These are phyloP conservation scores for Palloptera scutellata DNA, from an alignment of 2,888 invertebrate species.

Conservation along the genomic window DNA sequence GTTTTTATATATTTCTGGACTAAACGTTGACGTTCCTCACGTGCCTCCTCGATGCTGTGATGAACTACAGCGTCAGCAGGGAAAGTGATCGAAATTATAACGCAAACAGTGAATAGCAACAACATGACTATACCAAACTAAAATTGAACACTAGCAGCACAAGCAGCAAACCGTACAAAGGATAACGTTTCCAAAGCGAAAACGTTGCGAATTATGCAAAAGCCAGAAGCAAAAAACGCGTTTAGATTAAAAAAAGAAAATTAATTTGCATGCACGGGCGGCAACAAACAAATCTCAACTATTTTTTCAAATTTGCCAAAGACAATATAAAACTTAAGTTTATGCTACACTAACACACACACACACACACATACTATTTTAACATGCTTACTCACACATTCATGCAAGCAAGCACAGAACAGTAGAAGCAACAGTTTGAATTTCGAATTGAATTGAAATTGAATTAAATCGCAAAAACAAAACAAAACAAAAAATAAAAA, in stretches of 20 bases:
- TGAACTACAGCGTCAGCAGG: constrained; percentile 46
- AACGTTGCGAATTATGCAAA: background rate
- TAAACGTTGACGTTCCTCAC: constrained; percentile 67
- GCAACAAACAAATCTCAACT: constrained; percentile 37
- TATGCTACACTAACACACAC: no score
- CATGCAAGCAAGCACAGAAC: constrained; percentile 8
- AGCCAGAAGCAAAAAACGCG: background rate
- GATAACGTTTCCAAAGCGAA: background rate
- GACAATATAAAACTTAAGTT: background rate
- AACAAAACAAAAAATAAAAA: constrained; percentile 16
- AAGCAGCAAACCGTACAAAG: background rate
- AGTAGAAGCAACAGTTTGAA: constrained; percentile 6
- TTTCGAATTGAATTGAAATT: constrained; percentile 17
- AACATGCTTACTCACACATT: no score
- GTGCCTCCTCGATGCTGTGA: constrained; percentile 57
- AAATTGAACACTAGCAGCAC: background rate
- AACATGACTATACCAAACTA: background rate
- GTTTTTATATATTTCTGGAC: constrained; percentile 76
- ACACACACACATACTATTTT: no score
- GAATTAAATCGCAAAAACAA: constrained; percentile 9
- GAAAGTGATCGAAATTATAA: no score
- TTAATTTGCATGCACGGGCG: background rate
- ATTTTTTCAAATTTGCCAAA: constrained; percentile 20
- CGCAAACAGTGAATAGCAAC: background rate
- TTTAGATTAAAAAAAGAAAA: constrained; percentile 10